Evolutionary conservation across 2,888 invertebrate genomes (phyloP).

Genomic region (Mythimna pallens): DNA sequence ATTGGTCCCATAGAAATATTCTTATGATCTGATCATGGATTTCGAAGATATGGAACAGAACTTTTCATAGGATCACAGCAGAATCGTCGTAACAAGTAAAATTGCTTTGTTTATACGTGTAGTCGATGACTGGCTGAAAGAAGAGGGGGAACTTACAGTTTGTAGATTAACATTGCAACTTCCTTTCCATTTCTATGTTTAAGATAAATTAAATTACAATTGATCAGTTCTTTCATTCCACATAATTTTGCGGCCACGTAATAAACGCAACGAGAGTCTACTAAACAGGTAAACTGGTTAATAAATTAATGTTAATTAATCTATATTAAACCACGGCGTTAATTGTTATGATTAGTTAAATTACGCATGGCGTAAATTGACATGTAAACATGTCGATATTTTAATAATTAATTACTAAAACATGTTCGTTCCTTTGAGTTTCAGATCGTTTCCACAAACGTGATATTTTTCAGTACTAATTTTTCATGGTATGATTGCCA

Average conservation of each 20-base stretch:
- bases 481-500: neutral
- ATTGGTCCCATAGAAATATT: too few species aligned
- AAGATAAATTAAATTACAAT: neutral
- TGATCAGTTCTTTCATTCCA: neutral
- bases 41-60: too few species aligned
- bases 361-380: conserved; percentile 67
- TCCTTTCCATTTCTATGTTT: too few species aligned
- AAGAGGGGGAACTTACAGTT: too few species aligned
- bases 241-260: neutral
- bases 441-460: neutral
- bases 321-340: conserved; percentile 53
- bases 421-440: conserved; percentile 11
- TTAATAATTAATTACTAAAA: conserved; percentile 27
- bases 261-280: neutral
- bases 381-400: conserved; percentile 66
- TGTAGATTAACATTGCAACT: too few species aligned
- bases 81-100: too few species aligned
- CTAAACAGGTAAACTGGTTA: conserved; percentile 4
- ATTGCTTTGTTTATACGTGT: too few species aligned
- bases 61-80: too few species aligned
- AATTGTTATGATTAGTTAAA: conserved; percentile 70
- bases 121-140: too few species aligned
- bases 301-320: conserved; percentile 33
- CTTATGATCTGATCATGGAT: too few species aligned
- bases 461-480: neutral